Base-by-base conservation (phyloP, 1,140 invertebrate species). In the Apis laboriosa region DNA sequence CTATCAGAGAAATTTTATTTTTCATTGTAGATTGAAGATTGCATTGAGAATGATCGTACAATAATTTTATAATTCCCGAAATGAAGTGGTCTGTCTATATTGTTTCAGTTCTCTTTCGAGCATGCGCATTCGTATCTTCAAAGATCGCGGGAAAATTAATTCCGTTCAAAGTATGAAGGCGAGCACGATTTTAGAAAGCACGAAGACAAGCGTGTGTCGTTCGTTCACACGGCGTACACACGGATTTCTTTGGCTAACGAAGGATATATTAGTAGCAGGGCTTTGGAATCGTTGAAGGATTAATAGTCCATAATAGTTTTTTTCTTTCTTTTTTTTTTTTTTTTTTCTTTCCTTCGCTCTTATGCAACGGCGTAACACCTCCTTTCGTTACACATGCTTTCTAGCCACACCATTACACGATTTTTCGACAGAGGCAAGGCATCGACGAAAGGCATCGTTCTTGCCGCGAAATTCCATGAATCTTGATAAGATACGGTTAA, bases 341-440 rank as follows among this genome's bases (percentile, higher is more conserved):
- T 43, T 43, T 3, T 43, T 34, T 43, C 34, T 34, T 2, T 34
- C 34, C 34, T 43, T 43, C 34, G 56, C 49, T 49, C 13, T 87
- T 87, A 80, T 43, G 76, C 80, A 87, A 87, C 51, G n/a, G 8
- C 55, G 76, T 86, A 79, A 72, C 66, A 86, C 83, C 76, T 87
- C 80, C 71, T 79, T 84, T 79, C 73, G 67, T 73, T 66, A 61
- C 61, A 53, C 67, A 43, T 7, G 79, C 74, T 86, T 86, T 82
- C 84, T 86, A 85, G 73, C 73, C 71, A 77, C 75, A 19, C 58
- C n/a, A 13, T 67, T 74, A 11, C 63, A n/a, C 28, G 43, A 63
- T 49, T 74, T 64, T 72, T 77, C 73, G 72, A 67, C 28, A 43
- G 19, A 64, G 34, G 19, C 51, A 28, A 66, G 60, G 53, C 5